Evolutionary conservation across 2,113 vertebrate genomes (phyloP), one percentile per base, ranked within the genome.

Genomic region (Phylloscopus whistleri): DNA sequence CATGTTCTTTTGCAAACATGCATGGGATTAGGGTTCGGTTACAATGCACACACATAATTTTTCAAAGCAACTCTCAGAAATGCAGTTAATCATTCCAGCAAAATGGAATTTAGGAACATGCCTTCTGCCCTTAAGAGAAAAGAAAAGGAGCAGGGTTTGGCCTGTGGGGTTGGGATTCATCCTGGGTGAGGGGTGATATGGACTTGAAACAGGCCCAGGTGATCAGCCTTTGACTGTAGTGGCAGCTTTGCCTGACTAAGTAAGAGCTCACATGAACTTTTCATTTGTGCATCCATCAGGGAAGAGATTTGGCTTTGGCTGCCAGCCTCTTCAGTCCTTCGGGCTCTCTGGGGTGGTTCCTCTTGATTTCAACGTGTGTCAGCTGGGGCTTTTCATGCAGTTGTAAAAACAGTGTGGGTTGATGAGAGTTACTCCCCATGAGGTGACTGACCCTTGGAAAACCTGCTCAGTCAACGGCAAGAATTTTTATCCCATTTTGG

Each of bases 391-490:
- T 55, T 56, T 74, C 75, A 81, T 33, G 56, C 90, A 78, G 63
- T 90, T 86, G 85, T 94, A 80, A 93, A 97, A 96, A 94, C 79
- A 91, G 20, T 9, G 43, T 4, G 4, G 41, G 68, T 96, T 92
- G 84, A 91, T 77, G 78, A 88, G 81, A 83, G 63, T 69, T 64
- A 78, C 78, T 95, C 70, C 87, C 81, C 41, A 51, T 5, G 19
- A 94, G 67, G 78, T 84, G 85, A 97, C 92, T 84, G 85, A 97
- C 92, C 92, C 60, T 17, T 93, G 76, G 60, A 94, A 95, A 97
- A 81, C 60, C 72, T 44, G 30, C 64, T 89, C 82, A 59, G 79
- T 56, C 59, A 83, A 63, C 0, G 5, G 69, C 62, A 89, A 58
- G 66, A 78, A 37, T 82, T 95, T 84, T 86, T 67, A 74, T 74